Conservation (phyloP, 2,797 vertebrate genomes). For the Catharus ustulatus region DNA sequence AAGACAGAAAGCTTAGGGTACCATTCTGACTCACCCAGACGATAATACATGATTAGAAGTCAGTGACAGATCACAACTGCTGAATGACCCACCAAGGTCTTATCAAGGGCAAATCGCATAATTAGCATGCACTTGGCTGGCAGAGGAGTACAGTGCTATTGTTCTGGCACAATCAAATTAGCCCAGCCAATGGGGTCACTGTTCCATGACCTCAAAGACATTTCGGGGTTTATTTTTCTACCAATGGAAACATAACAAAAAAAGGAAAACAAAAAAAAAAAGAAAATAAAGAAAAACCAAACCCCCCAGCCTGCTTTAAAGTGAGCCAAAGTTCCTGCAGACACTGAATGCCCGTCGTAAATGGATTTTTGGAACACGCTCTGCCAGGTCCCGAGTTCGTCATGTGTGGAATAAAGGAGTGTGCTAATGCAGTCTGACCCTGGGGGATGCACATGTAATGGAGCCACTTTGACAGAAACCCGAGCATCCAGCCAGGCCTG, state of each 20-base stretch:
- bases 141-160: slow-evolving; percentile 84
- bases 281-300: accelerated
- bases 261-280: neutral
- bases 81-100: slow-evolving; percentile 96
- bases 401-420: slow-evolving; percentile 66
- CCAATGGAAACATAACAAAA: slow-evolving; percentile 33
- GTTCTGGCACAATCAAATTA: slow-evolving; percentile 97
- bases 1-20: slow-evolving; percentile 85
- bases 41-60: slow-evolving; percentile 98
- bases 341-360: neutral
- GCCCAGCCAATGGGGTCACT: slow-evolving; percentile 90
- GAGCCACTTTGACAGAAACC: slow-evolving; percentile 78
- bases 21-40: slow-evolving; percentile 90
- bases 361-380: slow-evolving; percentile 59
- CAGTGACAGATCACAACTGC: slow-evolving; percentile 97
- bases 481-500: slow-evolving; percentile 63
- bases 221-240: slow-evolving; percentile 76
- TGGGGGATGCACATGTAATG: slow-evolving; percentile 71
- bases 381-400: slow-evolving; percentile 63
- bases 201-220: slow-evolving; percentile 87
- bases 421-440: slow-evolving; percentile 75
- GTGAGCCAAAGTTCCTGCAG: slow-evolving; percentile 26
- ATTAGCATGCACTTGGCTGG: slow-evolving; percentile 95
- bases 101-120: slow-evolving; percentile 91
- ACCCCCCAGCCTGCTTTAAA: neutral